Base-by-base conservation (phyloP, 2,797 vertebrate species). In the Poecilia gillii region DNA sequence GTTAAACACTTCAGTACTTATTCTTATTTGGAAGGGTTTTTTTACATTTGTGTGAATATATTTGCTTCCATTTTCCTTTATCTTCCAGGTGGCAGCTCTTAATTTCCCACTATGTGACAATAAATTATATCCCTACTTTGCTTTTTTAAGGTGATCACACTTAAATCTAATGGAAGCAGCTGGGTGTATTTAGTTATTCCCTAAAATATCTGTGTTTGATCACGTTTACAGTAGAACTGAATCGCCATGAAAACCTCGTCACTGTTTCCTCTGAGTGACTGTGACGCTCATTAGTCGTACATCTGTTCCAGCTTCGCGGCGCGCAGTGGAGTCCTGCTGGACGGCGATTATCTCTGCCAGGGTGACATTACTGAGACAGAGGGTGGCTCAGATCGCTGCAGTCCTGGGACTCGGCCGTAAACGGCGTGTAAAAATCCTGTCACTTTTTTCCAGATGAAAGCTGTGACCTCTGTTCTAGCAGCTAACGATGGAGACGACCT, bases 361-460 rank as follows among this genome's bases (percentile, higher is more conserved):
- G 62, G 77, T 78, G 84, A 81, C 76, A 77, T 83, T 81, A 82
- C 82, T 87, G 59, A 82, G 84, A 88, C 72, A 41, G 84, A 80
- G 8, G 51, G 77, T 77, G 85, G 47, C 39, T 49, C 80, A 70
- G 71, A 83, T 14, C 64, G 70, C 64, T 41, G 6, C 72, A n/a
- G 81, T 78, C 77, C 83, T 76, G 76, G 9, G 81, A 81, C 55
- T 53, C 39, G 33, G 39, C 3, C 51, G 33, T 72, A 46, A 82
- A 82, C 62, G 46, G 1, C 31, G 20, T 74, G 49, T 51, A 51
- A 43, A 84, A 86, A 72, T 6, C n/a, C 85, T 81, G 78, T 90
- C 87, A 87, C 43, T 90, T 86, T 80, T 18, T 0, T 72, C 77
- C 78, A 87, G 89, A 91, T 84, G 87, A 91, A 87, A 91, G 85